A percentile compares a stretch with the other conserved stretches of the same genome.
Conservation (phyloP, 1,140 invertebrate genomes). For the Neelides sp. region DNA sequence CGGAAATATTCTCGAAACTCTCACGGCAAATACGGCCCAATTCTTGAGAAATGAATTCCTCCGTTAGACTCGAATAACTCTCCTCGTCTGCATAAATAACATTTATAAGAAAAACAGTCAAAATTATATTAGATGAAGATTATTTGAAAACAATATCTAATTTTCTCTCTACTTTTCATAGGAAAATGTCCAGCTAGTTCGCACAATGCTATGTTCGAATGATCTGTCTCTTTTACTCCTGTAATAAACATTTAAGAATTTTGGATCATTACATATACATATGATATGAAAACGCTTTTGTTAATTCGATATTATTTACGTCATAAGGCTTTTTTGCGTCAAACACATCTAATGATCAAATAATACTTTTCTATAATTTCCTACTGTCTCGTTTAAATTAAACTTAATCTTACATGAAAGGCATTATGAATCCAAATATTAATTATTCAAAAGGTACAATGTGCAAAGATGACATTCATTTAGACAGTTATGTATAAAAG, state of each 20-base stretch:
- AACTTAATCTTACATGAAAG: no score
- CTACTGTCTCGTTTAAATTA: no score
- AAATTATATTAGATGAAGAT: conserved; percentile 15
- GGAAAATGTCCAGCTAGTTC: conserved; percentile 56
- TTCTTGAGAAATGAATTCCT: conserved; percentile 17
- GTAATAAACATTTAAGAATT: conserved; percentile 24
- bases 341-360: no score
- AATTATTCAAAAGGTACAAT: no score
- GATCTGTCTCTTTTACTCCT: conserved; percentile 42
- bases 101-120: conserved; percentile 3
- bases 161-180: conserved; percentile 44
- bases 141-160: conserved; percentile 18
- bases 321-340: no score
- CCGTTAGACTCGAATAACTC: conserved; percentile 37
- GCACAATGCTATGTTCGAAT: conserved; percentile 48
- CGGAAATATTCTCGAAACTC: conserved; percentile 18
- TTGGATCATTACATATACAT: conserved; percentile 7
- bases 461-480: no score
- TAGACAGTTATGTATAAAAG: no score
- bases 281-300: no score
- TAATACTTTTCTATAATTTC: no score
- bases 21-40: conserved; percentile 21
- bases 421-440: no score
- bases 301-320: no score
- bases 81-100: conserved; percentile 36